Base-by-base conservation (phyloP, 2,113 vertebrate species). In the Pontoporia blainvillei region DNA sequence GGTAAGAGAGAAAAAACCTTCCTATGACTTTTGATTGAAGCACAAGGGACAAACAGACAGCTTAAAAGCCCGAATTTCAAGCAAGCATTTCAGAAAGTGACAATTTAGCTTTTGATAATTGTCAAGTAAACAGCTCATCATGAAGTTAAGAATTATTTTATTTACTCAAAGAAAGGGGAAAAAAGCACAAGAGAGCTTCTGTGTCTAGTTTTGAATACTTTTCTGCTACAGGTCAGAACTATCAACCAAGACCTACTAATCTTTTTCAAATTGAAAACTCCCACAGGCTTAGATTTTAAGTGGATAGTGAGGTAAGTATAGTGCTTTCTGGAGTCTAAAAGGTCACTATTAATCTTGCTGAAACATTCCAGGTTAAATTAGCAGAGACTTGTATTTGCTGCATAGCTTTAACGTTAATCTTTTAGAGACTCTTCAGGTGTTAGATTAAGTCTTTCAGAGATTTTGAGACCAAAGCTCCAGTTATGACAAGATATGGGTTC, bases 201-300 rank as follows among this genome's bases (percentile, higher is more conserved):
- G 9, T 67, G 17, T 85, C 15, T 75, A 54, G 54, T 66, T 85
- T 69, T 52, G 62, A 91, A 94, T 10, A 71, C 62, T 61, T 75
- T 95, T 41, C 66, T 86, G 21, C 23, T 66, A 6, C 34, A 78
- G 36, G 49, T 75, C 69, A 72, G 62, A 90, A 86, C 66, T 76
- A 86, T 46, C 52, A 57, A 62, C 34, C 18, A 87, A 86, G 54
- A 95, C 82, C 34, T 44, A 69, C 27, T 36, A 73, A 83, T 88
- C 39, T 81, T 92, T 87, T 79, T 27, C 41, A 93, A 93, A 95
- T 3, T 61, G 87, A 91, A 84, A 95, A 85, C 25, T 88, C 57
- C 15, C 64, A 90, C 14, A 90, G 52, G 44, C 27, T 92, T 90
- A 76, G 61, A 89, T 92, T 66, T 90, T 92, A 90, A 92, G 34